Base-by-base conservation (phyloP, 2,797 vertebrate genomes). In the Nannoperca obscura region DNA sequence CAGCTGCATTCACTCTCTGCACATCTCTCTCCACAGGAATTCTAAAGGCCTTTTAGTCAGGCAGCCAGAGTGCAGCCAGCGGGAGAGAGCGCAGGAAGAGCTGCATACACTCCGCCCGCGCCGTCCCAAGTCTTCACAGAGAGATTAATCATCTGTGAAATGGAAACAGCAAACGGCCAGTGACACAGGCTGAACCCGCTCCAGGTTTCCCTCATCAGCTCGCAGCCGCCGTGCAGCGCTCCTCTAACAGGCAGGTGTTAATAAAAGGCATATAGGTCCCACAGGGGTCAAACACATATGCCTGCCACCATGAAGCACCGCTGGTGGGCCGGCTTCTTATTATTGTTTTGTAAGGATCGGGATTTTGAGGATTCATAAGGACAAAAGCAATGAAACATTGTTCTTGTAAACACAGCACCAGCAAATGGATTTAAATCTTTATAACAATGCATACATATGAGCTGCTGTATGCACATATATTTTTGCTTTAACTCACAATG, bases 61-160 rank as follows among this genome's bases (percentile, higher is more conserved):
- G 96, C 96, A 96, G 97, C 97, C 96, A 97, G 97, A 97, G 96
- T 97, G 97, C 96, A 97, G 97, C 94, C 94, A 93, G 94, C 91
- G 88, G 97, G 96, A 96, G 96, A 96, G 96, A 95, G 97, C 96
- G 95, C 96, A 96, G 96, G 97, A 97, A 97, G 96, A 96, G 96
- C 95, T 94, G 95, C 90, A 89, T 86, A 96, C 96, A 96, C 97
- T 96, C 96, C 96, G 90, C 90, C 93, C 85, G 92, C 89, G 86
- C 92, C 91, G 91, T 88, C 94, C 93, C 91, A 91, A 91, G 91
- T 94, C 94, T 94, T 97, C 97, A 98, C 97, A 97, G 96, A 99
- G 97, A 98, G 97, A 99, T 98, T 99, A 99, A 99, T 99, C 98
- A 98, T 99, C 97, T 99, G 98, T 99, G 98, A 99, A 99, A 99